Conservation (phyloP, 2,113 vertebrate species). For the Miniopterus natalensis region DNA sequence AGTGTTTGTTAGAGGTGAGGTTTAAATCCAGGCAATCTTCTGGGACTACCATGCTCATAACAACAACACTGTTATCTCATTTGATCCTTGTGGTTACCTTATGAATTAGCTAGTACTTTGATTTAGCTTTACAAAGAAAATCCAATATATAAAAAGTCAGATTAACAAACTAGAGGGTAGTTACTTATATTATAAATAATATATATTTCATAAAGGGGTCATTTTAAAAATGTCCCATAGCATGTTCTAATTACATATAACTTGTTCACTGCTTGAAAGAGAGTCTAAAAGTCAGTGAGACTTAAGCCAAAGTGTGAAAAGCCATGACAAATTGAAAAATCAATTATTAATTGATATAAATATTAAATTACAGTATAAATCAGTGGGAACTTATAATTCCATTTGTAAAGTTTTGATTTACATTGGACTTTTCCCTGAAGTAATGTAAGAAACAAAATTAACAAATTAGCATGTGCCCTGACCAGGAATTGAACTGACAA, state of each 20-base stretch:
- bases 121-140: slow-evolving; percentile 55
- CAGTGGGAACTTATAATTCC: not conserved
- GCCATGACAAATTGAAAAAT: slow-evolving; percentile 47
- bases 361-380: slow-evolving; percentile 17
- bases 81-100: not conserved
- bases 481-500: too few species aligned
- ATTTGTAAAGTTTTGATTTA: slow-evolving; percentile 52
- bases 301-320: slow-evolving; percentile 36
- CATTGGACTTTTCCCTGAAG: slow-evolving; percentile 2
- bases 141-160: slow-evolving; percentile 9
- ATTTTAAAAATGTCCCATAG: slow-evolving; percentile 25
- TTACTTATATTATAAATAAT: slow-evolving; percentile 20
- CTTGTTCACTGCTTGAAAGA: slow-evolving; percentile 47
- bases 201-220: not conserved
- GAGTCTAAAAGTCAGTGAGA: slow-evolving; percentile 15
- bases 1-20: not conserved
- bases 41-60: not conserved
- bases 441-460: not conserved
- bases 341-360: not conserved
- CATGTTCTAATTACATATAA: not conserved
- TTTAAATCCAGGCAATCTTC: not conserved
- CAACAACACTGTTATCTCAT: not conserved
- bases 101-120: not conserved
- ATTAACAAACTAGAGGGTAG: slow-evolving; percentile 24
- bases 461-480: not conserved